Evolutionary conservation across 2,797 vertebrate species (phyloP), one percentile per base, ranked within the genome.

Genomic region (Alectoris magna): DNA sequence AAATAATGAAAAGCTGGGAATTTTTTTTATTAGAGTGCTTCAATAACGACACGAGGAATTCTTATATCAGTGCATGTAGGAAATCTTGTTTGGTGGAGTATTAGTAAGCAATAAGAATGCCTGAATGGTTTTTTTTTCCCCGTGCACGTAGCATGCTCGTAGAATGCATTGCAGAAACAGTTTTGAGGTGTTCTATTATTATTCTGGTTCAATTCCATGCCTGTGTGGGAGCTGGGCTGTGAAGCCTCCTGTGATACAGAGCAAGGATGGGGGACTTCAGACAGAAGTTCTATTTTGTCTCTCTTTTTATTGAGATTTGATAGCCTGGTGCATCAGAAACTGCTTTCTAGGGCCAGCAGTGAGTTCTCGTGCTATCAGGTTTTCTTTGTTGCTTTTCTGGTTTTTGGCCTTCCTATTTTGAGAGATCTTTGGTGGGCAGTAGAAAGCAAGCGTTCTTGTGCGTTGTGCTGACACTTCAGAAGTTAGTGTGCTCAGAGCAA

Each of bases 131-230:
- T 93, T 34, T 34, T 92, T 94, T 95, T 92, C 48, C 91, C 93
- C 88, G 89, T 96, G 93, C 53, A 85, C 90, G 88, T 88, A 95
- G 67, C 44, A 14, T 21, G 81, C 44, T 64, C 56, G 19, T 3
- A n/a, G 31, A 79, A 84, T 68, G 58, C 55, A 79, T 26, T 24
- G 74, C 23, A 80, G 94, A 85, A 96, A 88, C n/a, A 41, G 72
- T 95, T 95, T 96, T 80, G 78, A 95, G 80, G 67, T 87, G 63
- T 66, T 36, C 11, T 78, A 68, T 93, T 81, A 56, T 19, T 56
- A 70, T 70, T 24, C 49, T 83, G 68, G 58, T 69, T 93, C n/a
- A 59, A 62, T 26, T 69, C 56, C 39, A 0, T 22, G 38, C 56
- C 38, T 36, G 13, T 39, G 59, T 41, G 55, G 76, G 77, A 93